Evolutionary conservation across 2,888 invertebrate genomes (phyloP), one percentile per base, ranked within the genome.

Genomic region (Tetropium fuscum): DNA sequence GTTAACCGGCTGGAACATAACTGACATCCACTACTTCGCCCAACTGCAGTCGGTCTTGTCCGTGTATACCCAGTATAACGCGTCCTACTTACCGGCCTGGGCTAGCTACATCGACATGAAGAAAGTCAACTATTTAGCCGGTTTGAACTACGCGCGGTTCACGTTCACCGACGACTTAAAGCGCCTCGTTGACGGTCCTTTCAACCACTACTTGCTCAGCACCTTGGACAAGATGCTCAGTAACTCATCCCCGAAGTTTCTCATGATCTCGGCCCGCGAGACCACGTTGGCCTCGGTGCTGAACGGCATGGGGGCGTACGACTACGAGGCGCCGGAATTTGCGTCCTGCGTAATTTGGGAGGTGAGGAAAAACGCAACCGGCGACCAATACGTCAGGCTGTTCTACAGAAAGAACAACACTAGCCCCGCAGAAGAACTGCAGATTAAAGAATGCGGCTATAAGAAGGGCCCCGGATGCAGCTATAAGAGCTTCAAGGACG

Each of bases 401-500:
- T 48, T 48, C 22, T 48, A 48, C n/a, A n/a, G n/a, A n/a, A 48
- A 48, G 8, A 48, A 22, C 22, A 48, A n/a, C 5, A 20, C 6
- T 8, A 22, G 13, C 5, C 4, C 1, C 7, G 88, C 90, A 0
- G 68, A 78, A 32, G 78, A 87, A 2, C 76, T 94, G 53, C 75
- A 81, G 1, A 84, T 92, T 61, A 90, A 90, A 0, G 83, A 85
- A n/a, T 94, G 93, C 77, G 86, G 86, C n/a, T n/a, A n/a, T n/a
- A n/a, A n/a, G n/a, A n/a, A n/a, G n/a, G n/a, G n/a, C 0, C 69
- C 82, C 3, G 78, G 83, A 10, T 94, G 94, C 71, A 87, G 88
- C 0, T 73, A 92, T 1, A 79, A 83, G 2, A 80, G 84, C 68
- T 90, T 89, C 76, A 74, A 82, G 10, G 67, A 76, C 7, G 66